These are phyloP conservation scores for Sorex maritimensis DNA, from an alignment of 2,797 vertebrate species.

Conservation along the genomic window DNA sequence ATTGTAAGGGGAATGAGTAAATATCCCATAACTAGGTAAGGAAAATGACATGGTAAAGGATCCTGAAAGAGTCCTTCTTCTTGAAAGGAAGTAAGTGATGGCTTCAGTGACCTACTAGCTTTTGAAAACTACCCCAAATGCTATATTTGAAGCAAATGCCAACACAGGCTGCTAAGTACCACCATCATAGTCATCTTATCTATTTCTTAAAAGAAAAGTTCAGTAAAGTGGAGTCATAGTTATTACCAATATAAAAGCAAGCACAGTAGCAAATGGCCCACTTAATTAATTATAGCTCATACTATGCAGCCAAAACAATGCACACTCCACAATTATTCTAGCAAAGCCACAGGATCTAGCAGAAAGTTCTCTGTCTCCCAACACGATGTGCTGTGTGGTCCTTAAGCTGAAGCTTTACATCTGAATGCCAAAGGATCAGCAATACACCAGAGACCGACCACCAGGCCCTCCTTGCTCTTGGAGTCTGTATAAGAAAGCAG, in stretches of 20 bases:
- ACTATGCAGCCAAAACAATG: neutral
- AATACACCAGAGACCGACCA: no score
- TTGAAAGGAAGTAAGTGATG: no score
- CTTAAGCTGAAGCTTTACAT: neutral
- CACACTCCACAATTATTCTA: neutral
- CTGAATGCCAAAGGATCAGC: neutral
- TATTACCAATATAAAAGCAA: conserved; percentile 61
- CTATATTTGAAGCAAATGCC: neutral
- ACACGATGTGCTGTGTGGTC: no score
- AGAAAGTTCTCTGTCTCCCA: neutral
- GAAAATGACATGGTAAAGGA: neutral
- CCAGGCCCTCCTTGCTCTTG: neutral
- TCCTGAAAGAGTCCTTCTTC: neutral
- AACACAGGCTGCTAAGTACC: neutral
- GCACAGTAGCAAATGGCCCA: conserved; percentile 45
- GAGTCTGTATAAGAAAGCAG: neutral
- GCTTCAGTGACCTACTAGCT: neutral
- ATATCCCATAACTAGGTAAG: neutral
- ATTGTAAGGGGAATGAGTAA: neutral
- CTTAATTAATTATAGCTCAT: conserved; percentile 23
- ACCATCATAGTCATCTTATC: neutral
- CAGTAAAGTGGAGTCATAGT: conserved; percentile 27
- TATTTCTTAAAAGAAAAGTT: conserved; percentile 58
- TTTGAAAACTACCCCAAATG: neutral
- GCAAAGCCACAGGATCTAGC: neutral